phyloP scores from a whole-genome alignment of 2,888 invertebrate species.

The Cecidostiba fungosa region DNA sequence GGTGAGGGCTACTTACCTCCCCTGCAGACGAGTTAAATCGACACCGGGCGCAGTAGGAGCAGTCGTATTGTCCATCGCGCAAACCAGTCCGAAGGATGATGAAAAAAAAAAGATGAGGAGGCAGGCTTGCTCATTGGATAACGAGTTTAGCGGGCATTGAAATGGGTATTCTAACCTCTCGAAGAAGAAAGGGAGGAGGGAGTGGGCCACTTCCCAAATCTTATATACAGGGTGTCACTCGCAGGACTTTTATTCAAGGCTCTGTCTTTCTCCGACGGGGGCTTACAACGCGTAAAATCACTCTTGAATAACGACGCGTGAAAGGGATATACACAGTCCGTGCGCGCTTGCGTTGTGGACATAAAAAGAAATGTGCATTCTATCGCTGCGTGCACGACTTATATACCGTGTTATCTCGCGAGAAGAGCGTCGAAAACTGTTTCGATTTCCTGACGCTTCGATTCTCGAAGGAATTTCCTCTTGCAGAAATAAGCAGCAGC shows the following conservation, averaged over 20 bases:
- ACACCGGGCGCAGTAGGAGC: constrained; percentile 63
- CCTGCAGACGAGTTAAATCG: constrained; percentile 65
- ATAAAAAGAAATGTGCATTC: constrained; percentile 54
- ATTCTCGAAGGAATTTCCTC: too few relatives aligned
- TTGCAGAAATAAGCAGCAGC: neutral
- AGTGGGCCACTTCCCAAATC: constrained; percentile 68
- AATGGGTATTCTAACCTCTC: constrained; percentile 72
- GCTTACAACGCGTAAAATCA: constrained; percentile 63
- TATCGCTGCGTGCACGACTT: constrained; percentile 54
- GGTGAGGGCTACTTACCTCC: constrained; percentile 23
- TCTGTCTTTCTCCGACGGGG: neutral
- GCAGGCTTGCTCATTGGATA: constrained; percentile 54
- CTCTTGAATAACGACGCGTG: constrained; percentile 58
- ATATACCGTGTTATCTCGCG: constrained; percentile 49
- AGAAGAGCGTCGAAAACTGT: neutral
- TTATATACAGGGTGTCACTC: constrained; percentile 70
- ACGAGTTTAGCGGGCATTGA: constrained; percentile 76
- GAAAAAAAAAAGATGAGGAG: constrained; percentile 56
- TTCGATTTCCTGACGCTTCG: neutral
- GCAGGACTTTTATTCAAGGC: constrained; percentile 58
- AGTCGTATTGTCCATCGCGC: constrained; percentile 24
- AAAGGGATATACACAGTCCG: constrained; percentile 42
- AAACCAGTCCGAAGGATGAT: constrained; percentile 64
- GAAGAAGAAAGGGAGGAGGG: constrained; percentile 64
- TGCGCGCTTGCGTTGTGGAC: too few relatives aligned